Base-by-base conservation (phyloP, 2,888 invertebrate genomes). In the Acanthosepion pharaonis region DNA sequence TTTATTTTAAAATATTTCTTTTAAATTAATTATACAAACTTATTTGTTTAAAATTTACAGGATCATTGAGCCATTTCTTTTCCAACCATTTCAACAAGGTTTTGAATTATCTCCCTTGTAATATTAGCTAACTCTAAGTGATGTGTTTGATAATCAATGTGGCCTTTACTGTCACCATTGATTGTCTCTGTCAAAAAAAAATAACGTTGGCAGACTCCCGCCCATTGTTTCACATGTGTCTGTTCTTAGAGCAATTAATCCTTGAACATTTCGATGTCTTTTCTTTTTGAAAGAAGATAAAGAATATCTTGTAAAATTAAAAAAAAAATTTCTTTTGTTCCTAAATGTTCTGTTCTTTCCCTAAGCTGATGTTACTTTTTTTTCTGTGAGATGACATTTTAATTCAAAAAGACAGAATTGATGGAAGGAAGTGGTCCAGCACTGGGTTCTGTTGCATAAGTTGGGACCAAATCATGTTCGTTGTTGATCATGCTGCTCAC, bases 381-480 rank as follows among this genome's bases (percentile, higher is more conserved):
- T 23, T 33, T 23, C 48, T 25, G 49, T 49, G 48, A 49, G 25
- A 9, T 1, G 92, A 25, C 92, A 49, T 48, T 51, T 95, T 95
- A 95, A 18, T 96, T 96, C 95, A 96, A 95, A 91, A 96, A 97
- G 18, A 96, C 96, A 4, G 96, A 96, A 94, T 96, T 97, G 91
- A 97, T 96, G 11, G 96, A 96, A 9, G 96, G 96, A 28, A 97
- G 95, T 5, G 96, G 96, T 9, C 96, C 96, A 2, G 91, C 94
- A 0, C 96, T 96, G 9, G 78, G 20, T 51, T 97, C 97, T 51
- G 48, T 93, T 2, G 95, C 95, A 94, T 95, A 97, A 0, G 95
- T 95, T 28, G 96, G 95, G 59, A 96, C 95, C 94, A 96, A 95
- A 91, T 96, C 96, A 92, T 96, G 96, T 48, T 96, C 96, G 42